phyloP scores from a whole-genome alignment of 1,140 invertebrate genomes.

The Drosophila nannoptera region DNA sequence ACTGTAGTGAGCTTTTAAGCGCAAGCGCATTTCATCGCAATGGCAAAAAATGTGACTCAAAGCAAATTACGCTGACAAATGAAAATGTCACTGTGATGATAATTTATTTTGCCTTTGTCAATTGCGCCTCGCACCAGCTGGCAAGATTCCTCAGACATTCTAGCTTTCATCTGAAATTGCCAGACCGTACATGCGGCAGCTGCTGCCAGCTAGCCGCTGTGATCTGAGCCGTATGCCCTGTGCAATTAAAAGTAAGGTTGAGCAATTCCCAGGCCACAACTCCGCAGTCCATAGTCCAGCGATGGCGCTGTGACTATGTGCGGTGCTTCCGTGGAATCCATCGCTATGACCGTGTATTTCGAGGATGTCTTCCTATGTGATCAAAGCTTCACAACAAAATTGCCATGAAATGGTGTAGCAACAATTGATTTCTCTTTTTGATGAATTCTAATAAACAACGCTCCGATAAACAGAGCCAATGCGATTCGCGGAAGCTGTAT shows the following conservation, averaged over 20 bases:
- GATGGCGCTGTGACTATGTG: neutral
- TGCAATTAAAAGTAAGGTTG: conserved; percentile 64
- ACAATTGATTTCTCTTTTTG: too few species aligned
- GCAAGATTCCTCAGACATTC: conserved; percentile 51
- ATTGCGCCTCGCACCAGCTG: conserved; percentile 50
- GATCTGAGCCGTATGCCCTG: conserved; percentile 30
- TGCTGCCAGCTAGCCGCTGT: conserved; percentile 29
- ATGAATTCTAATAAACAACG: too few species aligned
- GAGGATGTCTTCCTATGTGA: too few species aligned
- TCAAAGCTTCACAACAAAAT: too few species aligned
- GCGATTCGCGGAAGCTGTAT: too few species aligned
- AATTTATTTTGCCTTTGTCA: conserved; percentile 75
- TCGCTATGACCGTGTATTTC: neutral
- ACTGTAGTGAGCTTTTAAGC: conserved; percentile 62
- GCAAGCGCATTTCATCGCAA: conserved; percentile 24
- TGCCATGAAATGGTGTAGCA: too few species aligned
- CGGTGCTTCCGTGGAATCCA: neutral
- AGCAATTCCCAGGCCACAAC: conserved; percentile 34
- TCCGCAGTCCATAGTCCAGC: neutral
- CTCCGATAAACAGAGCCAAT: too few species aligned
- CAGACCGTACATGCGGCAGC: conserved; percentile 10
- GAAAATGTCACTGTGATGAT: conserved; percentile 77
- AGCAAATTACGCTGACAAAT: conserved; percentile 74
- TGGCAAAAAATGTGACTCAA: conserved; percentile 59
- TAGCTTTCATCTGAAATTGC: conserved; percentile 54